Evolutionary conservation across 1,140 invertebrate species (phyloP).

Genomic region (Eriosoma lanigerum): DNA sequence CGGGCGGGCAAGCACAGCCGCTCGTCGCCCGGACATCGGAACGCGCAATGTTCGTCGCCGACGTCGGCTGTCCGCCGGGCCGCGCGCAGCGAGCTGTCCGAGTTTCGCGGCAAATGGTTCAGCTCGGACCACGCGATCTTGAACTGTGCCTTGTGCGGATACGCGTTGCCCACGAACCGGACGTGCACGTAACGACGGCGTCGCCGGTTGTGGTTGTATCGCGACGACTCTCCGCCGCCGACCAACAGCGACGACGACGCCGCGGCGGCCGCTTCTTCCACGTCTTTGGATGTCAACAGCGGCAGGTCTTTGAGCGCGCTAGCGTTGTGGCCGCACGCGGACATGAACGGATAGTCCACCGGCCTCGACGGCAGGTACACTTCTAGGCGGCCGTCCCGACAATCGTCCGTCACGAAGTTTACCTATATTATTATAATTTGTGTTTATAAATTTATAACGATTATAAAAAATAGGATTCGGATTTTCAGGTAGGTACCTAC

Average conservation of each 20-base stretch:
- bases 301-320: conserved; percentile 74
- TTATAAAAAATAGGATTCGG: no score
- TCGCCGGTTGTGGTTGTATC: conserved; percentile 60
- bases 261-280: conserved; percentile 62
- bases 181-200: conserved; percentile 61
- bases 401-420: conserved; percentile 76
- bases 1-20: conserved; percentile 77
- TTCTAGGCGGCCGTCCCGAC: conserved; percentile 81
- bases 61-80: background rate
- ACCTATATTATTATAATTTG: no score
- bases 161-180: conserved; percentile 72
- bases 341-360: conserved; percentile 69
- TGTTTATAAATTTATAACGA: no score
- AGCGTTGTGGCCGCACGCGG: conserved; percentile 80
- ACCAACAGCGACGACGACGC: background rate
- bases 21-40: conserved; percentile 79
- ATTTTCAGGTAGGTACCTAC: no score
- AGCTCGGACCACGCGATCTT: conserved; percentile 87
- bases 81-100: conserved; percentile 70
- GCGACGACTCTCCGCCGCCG: background rate
- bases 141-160: conserved; percentile 77
- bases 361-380: conserved; percentile 69
- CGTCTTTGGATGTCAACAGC: conserved; percentile 70
- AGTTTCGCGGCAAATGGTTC: conserved; percentile 77
- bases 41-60: conserved; percentile 57